These are phyloP conservation scores for Parochlus steinenii DNA, from an alignment of 2,888 invertebrate genomes.

Conservation along the genomic window DNA sequence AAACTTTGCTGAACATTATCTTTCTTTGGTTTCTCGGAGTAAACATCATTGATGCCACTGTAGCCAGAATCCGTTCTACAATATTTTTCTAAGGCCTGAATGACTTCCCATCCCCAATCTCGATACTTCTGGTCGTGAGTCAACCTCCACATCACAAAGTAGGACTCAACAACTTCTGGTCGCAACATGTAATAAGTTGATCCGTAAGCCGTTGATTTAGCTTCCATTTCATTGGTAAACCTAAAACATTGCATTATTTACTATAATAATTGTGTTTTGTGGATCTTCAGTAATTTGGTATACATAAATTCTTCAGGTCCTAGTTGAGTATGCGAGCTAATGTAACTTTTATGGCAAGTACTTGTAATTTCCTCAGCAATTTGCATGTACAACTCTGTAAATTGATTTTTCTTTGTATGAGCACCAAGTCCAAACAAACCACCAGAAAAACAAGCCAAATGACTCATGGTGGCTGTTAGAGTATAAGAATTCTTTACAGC, in stretches of 20 bases:
- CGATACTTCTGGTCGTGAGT: constrained; percentile 67
- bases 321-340: constrained; percentile 71
- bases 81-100: constrained; percentile 56
- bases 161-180: constrained; percentile 69
- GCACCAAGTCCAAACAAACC: constrained; percentile 89
- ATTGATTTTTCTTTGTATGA: constrained; percentile 54
- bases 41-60: constrained; percentile 65
- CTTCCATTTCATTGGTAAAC: constrained; percentile 77
- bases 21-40: constrained; percentile 43
- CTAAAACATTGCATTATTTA: constrained; percentile 25
- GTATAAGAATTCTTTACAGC: constrained; percentile 84
- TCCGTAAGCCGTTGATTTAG: constrained; percentile 73
- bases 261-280: background rate
- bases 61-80: constrained; percentile 59
- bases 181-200: constrained; percentile 81
- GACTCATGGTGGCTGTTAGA: constrained; percentile 95
- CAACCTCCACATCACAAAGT: constrained; percentile 64
- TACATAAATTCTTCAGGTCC: constrained; percentile 89
- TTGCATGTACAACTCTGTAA: constrained; percentile 66
- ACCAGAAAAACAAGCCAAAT: constrained; percentile 91
- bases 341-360: constrained; percentile 96
- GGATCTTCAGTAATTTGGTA: constrained; percentile 16
- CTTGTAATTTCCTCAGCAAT: constrained; percentile 79
- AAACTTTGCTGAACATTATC: constrained; percentile 80
- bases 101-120: constrained; percentile 74